These are phyloP conservation scores for Grallaria varia DNA, from an alignment of 2,113 vertebrate species.

Conservation along the genomic window DNA sequence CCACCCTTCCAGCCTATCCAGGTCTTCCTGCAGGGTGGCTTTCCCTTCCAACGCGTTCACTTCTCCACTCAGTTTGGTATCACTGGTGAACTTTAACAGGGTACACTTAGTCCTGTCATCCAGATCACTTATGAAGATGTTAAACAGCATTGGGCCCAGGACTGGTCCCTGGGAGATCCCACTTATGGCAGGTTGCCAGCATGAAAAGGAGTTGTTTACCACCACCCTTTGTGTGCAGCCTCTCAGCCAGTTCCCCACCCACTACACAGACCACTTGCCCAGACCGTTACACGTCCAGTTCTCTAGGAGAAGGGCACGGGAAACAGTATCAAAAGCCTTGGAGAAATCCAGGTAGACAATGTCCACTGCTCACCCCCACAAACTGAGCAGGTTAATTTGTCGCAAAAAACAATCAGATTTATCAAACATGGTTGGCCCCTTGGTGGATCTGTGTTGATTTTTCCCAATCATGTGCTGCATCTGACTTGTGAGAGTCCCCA, in stretches of 20 bases:
- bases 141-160: not conserved
- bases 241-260: not conserved
- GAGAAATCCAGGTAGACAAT: not conserved
- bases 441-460: not conserved
- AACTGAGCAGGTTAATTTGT: not conserved
- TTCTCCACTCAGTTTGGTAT: not conserved
- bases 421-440: not conserved
- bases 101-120: not conserved
- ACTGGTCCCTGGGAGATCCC: not conserved
- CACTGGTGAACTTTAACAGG: not conserved
- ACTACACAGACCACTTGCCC: not conserved
- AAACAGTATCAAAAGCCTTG: not conserved
- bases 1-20: not conserved
- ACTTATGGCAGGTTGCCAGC: not conserved
- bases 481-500: not conserved
- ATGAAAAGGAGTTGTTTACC: not conserved
- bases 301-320: not conserved
- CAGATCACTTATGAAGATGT: not conserved
- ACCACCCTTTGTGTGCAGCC: not conserved
- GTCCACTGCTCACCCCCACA: fast-evolving
- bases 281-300: not conserved
- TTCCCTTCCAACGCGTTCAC: not conserved
- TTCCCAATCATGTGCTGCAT: not conserved
- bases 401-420: not conserved
- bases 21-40: not conserved